These are phyloP conservation scores for Tetramorium parvispinum DNA, from an alignment of 1,140 invertebrate species.

Conservation along the genomic window DNA sequence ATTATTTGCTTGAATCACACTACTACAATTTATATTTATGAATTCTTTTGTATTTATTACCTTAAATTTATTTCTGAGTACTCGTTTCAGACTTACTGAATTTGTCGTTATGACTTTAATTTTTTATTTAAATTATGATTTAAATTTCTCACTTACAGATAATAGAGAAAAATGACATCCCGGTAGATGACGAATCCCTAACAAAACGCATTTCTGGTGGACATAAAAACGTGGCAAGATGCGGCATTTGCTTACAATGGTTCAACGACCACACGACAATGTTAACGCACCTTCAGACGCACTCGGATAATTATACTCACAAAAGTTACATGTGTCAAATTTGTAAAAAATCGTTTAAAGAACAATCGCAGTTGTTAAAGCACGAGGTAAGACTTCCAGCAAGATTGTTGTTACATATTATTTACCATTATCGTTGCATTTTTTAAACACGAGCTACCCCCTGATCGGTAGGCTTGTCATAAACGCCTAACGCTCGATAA, in stretches of 20 bases:
- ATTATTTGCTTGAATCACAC: not conserved
- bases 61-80: not conserved
- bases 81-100: not conserved
- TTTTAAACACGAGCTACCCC: constrained; percentile 12
- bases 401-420: not conserved
- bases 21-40: not conserved
- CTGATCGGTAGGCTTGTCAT: constrained; percentile 72
- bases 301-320: constrained; percentile 73
- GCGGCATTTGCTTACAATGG: constrained; percentile 78
- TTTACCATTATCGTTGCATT: constrained; percentile 2
- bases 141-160: constrained; percentile 66
- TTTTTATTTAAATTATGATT: not conserved
- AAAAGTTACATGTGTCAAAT: constrained; percentile 75
- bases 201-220: constrained; percentile 64
- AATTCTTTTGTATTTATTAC: not conserved
- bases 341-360: constrained; percentile 80
- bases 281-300: constrained; percentile 78
- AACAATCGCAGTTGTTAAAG: constrained; percentile 79
- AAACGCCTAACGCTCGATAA: constrained; percentile 67
- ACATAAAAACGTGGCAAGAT: constrained; percentile 77
- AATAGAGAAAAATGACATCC: constrained; percentile 64
- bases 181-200: constrained; percentile 62
- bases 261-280: constrained; percentile 79
- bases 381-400: constrained; percentile 74
- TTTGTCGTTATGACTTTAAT: constrained; percentile 4